Evolutionary conservation across 2,113 vertebrate genomes (phyloP), one percentile per base, ranked within the genome.

Genomic region (Harpagus bidentatus): DNA sequence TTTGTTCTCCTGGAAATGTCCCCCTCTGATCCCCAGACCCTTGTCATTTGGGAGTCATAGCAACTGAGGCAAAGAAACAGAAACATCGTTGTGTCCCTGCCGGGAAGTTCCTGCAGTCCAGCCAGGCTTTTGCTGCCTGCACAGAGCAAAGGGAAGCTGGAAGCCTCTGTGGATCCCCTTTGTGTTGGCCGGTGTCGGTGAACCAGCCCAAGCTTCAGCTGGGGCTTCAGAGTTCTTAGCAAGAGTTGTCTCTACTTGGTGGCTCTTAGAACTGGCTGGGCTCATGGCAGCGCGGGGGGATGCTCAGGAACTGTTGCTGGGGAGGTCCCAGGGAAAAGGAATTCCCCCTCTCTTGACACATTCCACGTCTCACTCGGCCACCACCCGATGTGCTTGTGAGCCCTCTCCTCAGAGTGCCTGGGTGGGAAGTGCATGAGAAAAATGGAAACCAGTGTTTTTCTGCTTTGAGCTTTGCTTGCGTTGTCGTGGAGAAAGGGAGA

Each of bases 341-440:
- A 43, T 50, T 77, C 18, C 69, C 9, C 21, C 1, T 22, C 15
- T 80, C 34, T 50, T 58, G 25, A 17, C 13, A 22, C 5, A 3
- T 13, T n/a, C 71, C 13, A 6, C 0, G 0, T 79, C 40, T 88
- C 13, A 2, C 40, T 43, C 0, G 2, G n/a, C 17, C 53, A 45
- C 28, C 22, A 6, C 18, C 1, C 31, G 0, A 0, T 58, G 55
- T 53, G 31, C 13, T 65, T n/a, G 70, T 55, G 48, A 82, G 66
- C 38, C 23, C 18, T 38, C 13, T 56, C 48, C 36, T 94, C 43
- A 15, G 0, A 1, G 12, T 42, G 13, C 21, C 59, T 22, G 22
- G 11, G 18, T 2, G 10, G 26, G 26, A 71, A 67, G 29, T 5
- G 10, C 3, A 2, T 26, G 45, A 86, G 56, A 45, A 73, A 69